These are phyloP conservation scores for Megalops cyprinoides DNA, from an alignment of 2,797 vertebrate species.

Conservation along the genomic window DNA sequence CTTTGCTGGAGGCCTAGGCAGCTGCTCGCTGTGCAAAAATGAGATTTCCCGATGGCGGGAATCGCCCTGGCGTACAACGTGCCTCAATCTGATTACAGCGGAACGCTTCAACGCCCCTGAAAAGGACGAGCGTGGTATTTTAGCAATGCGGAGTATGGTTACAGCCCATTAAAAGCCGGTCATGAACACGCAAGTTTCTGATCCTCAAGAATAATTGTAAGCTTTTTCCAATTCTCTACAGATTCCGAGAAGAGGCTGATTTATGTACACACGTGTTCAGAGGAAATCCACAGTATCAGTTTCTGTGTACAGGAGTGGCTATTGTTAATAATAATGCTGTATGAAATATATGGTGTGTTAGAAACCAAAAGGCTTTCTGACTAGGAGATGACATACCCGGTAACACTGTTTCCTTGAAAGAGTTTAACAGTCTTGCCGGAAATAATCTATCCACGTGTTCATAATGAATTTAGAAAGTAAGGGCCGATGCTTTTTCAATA, in stretches of 20 bases:
- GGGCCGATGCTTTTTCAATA: background rate
- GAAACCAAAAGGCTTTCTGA: constrained; percentile 14
- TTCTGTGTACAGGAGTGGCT: constrained; percentile 30
- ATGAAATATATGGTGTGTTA: constrained; percentile 24
- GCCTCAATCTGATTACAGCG: constrained; percentile 45
- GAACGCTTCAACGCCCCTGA: constrained; percentile 34
- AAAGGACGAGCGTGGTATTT: constrained; percentile 41
- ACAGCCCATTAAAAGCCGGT: constrained; percentile 30
- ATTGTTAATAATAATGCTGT: constrained; percentile 10
- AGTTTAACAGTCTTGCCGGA: background rate
- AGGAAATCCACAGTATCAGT: constrained; percentile 15
- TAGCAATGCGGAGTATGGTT: constrained; percentile 44
- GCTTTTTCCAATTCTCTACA: constrained; percentile 32
- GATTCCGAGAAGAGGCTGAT: constrained; percentile 24
- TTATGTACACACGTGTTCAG: background rate
- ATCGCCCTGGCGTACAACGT: constrained; percentile 12
- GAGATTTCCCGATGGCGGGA: constrained; percentile 19
- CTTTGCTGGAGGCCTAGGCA: constrained; percentile 18
- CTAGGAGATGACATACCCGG: constrained; percentile 37
- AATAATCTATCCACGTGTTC: background rate
- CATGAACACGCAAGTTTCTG: constrained; percentile 27
- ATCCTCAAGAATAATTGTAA: constrained; percentile 26
- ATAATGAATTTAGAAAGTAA: constrained; percentile 3
- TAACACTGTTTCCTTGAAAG: too few relatives aligned
- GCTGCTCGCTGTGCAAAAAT: background rate